These are phyloP conservation scores for Apogon talboti DNA, from an alignment of 2,797 vertebrate species.

Conservation along the genomic window DNA sequence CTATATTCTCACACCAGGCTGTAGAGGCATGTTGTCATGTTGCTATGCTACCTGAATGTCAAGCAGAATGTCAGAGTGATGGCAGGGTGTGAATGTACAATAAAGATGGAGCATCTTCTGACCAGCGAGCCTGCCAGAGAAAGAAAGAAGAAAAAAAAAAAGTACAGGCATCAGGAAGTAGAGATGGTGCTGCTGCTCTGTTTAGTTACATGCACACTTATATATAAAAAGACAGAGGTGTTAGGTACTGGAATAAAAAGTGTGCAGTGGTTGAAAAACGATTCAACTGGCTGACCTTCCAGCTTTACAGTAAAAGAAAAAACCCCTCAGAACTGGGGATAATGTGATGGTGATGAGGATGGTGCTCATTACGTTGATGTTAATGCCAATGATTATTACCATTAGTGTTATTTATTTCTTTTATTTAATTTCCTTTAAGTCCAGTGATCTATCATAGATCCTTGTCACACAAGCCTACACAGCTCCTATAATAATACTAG, in stretches of 20 bases:
- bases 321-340: conserved; percentile 19
- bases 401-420: conserved; percentile 53
- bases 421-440: conserved; percentile 43
- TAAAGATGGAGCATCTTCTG: conserved; percentile 55
- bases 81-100: conserved; percentile 68
- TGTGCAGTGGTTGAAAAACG: background rate
- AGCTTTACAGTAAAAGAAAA: conserved; percentile 26
- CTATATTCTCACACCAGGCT: conserved; percentile 80
- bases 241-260: background rate
- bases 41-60: conserved; percentile 87
- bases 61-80: conserved; percentile 81
- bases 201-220: background rate
- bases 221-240: background rate
- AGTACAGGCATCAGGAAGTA: background rate
- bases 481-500: conserved; percentile 49
- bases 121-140: conserved; percentile 9
- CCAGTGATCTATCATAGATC: conserved; percentile 40
- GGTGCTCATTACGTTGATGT: conserved; percentile 50
- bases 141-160: background rate
- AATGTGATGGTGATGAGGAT: conserved; percentile 58
- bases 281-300: conserved; percentile 31
- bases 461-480: conserved; percentile 41
- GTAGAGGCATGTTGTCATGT: conserved; percentile 84
- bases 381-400: conserved; percentile 57
- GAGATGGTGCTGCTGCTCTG: background rate